These are phyloP conservation scores for Pristionchus entomophagus DNA, from an alignment of 2,888 invertebrate species.

Conservation along the genomic window DNA sequence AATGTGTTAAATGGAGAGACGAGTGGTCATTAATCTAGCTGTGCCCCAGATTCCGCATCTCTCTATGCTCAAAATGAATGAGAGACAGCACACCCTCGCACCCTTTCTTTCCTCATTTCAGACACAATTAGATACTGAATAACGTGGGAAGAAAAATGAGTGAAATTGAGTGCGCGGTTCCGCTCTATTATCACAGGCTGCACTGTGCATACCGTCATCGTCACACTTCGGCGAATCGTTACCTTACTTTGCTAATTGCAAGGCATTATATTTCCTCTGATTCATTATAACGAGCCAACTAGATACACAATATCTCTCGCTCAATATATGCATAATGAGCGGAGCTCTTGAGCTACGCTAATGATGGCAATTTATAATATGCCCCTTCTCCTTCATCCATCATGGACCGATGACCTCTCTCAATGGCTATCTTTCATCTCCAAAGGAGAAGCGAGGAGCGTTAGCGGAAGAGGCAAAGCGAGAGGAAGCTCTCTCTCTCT, in stretches of 20 bases:
- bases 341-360: neutral
- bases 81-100: neutral
- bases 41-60: conserved; percentile 2
- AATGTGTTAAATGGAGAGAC: neutral
- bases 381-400: conserved; percentile 2
- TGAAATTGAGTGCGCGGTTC: neutral
- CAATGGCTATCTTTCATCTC: neutral
- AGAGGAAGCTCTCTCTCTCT: neutral
- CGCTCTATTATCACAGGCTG: neutral
- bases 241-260: neutral
- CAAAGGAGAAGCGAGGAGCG: neutral
- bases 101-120: conserved; percentile 44
- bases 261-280: neutral
- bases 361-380: conserved; percentile 39
- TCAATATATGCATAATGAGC: neutral
- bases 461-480: neutral
- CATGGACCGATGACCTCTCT: neutral
- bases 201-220: neutral
- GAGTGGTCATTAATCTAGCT: neutral
- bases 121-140: conserved; percentile 37
- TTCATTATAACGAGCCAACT: no score
- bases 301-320: neutral
- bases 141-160: neutral
- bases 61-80: neutral
- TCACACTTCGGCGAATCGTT: neutral